phyloP scores from a whole-genome alignment of 2,113 vertebrate genomes.

The Xyliphius kryptos region DNA sequence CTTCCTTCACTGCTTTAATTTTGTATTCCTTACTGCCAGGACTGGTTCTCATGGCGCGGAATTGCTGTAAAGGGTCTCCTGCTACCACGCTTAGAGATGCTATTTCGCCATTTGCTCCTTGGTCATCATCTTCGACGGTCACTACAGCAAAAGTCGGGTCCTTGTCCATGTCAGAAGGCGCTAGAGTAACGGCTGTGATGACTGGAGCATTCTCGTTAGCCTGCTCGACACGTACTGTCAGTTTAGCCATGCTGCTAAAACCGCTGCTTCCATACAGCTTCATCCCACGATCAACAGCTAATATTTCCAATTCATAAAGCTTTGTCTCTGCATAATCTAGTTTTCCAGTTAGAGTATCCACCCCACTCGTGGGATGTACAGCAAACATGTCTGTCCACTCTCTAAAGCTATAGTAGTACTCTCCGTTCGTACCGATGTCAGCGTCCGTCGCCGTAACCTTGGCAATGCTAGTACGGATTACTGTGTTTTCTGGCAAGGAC shows the following conservation, averaged over 20 bases:
- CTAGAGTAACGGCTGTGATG: constrained; percentile 72
- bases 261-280: constrained; percentile 95
- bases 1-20: constrained; percentile 76
- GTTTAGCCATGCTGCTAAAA: constrained; percentile 91
- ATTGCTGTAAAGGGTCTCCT: constrained; percentile 84
- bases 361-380: constrained; percentile 91
- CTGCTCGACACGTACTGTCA: constrained; percentile 81
- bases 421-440: constrained; percentile 94
- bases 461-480: constrained; percentile 82
- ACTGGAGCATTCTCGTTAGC: constrained; percentile 82
- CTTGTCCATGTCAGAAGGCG: constrained; percentile 72
- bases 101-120: constrained; percentile 85
- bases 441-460: constrained; percentile 93
- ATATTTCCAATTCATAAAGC: constrained; percentile 85
- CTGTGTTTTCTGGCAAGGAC: constrained; percentile 86
- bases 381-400: constrained; percentile 93
- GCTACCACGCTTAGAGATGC: constrained; percentile 89
- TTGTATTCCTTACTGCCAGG: constrained; percentile 91
- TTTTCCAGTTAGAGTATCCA: constrained; percentile 80
- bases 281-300: constrained; percentile 91
- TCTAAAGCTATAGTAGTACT: constrained; percentile 96
- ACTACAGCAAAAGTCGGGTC: constrained; percentile 84
- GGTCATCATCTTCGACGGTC: constrained; percentile 86
- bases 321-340: constrained; percentile 79
- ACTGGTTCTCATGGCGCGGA: constrained; percentile 77